These are phyloP conservation scores for Tenthredo mesomela DNA, from an alignment of 2,888 invertebrate genomes.

Conservation along the genomic window DNA sequence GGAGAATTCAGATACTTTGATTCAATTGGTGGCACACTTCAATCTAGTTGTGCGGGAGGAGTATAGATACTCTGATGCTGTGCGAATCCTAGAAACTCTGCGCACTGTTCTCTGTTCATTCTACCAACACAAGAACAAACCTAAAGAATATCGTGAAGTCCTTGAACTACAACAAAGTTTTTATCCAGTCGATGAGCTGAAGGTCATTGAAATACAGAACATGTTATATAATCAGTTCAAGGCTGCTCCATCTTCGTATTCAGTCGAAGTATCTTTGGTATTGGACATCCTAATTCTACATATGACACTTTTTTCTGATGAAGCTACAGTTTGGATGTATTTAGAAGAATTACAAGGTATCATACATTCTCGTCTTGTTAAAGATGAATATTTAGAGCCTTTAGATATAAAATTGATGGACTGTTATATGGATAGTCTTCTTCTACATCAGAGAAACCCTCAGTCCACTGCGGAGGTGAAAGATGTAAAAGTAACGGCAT, in stretches of 20 bases:
- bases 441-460: background rate
- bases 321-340: constrained; percentile 58
- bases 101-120: constrained; percentile 35
- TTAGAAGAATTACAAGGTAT: background rate
- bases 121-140: background rate
- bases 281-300: constrained; percentile 66
- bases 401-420: background rate
- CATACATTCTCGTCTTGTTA: background rate
- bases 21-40: background rate
- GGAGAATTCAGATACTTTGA: background rate
- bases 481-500: constrained; percentile 56
- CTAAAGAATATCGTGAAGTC: too few species aligned
- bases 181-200: background rate
- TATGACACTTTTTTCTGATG: constrained; percentile 60
- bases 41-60: background rate
- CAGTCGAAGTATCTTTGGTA: background rate
- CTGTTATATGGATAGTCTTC: constrained; percentile 18
- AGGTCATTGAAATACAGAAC: background rate
- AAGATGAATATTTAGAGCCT: background rate
- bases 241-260: background rate
- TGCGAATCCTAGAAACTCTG: background rate
- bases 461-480: background rate
- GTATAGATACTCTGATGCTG: background rate
- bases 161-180: background rate
- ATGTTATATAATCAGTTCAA: background rate